Percentiles rank a stretch among this genome's conserved stretches.
phyloP scores from a whole-genome alignment of 2,113 vertebrate species.

The Toxotes chatareus region DNA sequence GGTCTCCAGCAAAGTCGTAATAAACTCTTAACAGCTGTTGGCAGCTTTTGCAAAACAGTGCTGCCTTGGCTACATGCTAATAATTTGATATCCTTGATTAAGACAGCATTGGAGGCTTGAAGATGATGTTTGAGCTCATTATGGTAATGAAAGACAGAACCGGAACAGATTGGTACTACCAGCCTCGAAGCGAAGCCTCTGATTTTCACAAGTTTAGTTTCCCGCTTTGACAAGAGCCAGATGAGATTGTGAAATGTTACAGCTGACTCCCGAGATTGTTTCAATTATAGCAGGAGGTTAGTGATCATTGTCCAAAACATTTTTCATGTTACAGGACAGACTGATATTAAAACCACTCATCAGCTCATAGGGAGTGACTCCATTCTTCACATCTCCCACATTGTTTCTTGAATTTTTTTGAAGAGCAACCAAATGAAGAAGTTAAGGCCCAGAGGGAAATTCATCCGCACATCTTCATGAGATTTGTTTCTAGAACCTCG shows the following conservation, averaged over 20 bases:
- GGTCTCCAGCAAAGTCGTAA: background rate
- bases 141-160: conserved; percentile 35
- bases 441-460: background rate
- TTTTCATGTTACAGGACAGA: background rate
- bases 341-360: conserved; percentile 26
- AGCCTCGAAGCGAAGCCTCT: conserved; percentile 2
- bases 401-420: background rate
- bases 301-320: conserved; percentile 1
- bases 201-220: conserved; percentile 26
- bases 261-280: conserved; percentile 3
- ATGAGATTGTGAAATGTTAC: conserved; percentile 25
- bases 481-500: background rate
- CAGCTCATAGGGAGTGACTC: background rate
- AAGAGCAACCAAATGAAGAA: background rate
- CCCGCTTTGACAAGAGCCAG: conserved; percentile 41
- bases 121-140: conserved; percentile 21
- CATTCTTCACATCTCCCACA: background rate
- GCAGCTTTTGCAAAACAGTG: conserved; percentile 16
- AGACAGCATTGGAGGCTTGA: background rate
- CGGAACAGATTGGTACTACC: conserved; percentile 18
- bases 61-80: background rate
- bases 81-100: conserved; percentile 21
- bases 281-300: conserved; percentile 1
- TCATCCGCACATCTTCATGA: background rate
- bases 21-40: conserved; percentile 20